These are phyloP conservation scores for Sebastes fasciatus DNA, from an alignment of 2,113 vertebrate species.

Conservation along the genomic window DNA sequence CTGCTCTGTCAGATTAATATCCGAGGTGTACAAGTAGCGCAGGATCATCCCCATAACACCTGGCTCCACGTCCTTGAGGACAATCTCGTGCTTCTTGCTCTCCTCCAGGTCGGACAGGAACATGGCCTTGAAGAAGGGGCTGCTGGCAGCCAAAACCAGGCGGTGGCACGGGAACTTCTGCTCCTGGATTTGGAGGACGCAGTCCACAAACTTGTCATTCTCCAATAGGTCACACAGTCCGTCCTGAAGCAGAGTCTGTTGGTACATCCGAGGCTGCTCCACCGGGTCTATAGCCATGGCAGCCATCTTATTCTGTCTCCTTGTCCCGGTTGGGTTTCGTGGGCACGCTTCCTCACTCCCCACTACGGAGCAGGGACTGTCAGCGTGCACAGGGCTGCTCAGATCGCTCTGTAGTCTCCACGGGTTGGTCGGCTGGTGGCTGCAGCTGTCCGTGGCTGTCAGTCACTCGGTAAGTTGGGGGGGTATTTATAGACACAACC, in stretches of 20 bases:
- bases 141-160: constrained; percentile 93
- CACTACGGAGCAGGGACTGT: constrained; percentile 62
- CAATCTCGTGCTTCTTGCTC: constrained; percentile 87
- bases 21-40: constrained; percentile 94
- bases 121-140: constrained; percentile 93
- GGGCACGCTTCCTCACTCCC: constrained; percentile 62
- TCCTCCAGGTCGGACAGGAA: constrained; percentile 91
- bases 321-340: constrained; percentile 38
- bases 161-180: constrained; percentile 93
- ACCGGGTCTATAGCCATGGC: constrained; percentile 87
- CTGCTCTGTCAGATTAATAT: constrained; percentile 91
- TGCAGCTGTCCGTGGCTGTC: constrained; percentile 84
- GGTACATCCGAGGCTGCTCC: constrained; percentile 93
- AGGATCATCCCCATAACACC: constrained; percentile 91
- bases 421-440: constrained; percentile 45
- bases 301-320: constrained; percentile 83
- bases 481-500: constrained; percentile 89
- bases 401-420: constrained; percentile 35
- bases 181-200: constrained; percentile 90
- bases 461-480: constrained; percentile 60
- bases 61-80: constrained; percentile 90
- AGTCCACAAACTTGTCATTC: constrained; percentile 93
- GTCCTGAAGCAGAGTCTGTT: constrained; percentile 95
- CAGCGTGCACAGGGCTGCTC: constrained; percentile 54
- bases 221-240: constrained; percentile 96